Conservation (phyloP, 2,797 vertebrate species). For the Potorous gilbertii region DNA sequence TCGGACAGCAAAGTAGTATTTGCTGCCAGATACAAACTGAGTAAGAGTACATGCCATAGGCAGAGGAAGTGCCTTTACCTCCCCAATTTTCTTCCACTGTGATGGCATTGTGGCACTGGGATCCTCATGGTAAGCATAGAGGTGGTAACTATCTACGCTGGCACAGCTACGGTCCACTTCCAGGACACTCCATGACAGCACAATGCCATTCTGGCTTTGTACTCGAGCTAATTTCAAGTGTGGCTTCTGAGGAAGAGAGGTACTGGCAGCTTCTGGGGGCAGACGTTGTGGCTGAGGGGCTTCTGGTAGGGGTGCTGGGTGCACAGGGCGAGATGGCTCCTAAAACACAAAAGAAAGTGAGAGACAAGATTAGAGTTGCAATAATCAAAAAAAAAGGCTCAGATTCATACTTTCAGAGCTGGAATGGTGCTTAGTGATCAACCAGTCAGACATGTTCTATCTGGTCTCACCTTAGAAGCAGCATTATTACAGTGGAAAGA, state of each 20-base stretch:
- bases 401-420: conserved; percentile 1
- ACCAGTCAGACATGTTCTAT: background rate
- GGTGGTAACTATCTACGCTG: conserved; percentile 96
- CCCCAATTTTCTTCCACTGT: conserved; percentile 99
- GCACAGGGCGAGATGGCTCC: conserved; percentile 86
- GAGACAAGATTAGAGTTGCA: conserved; percentile 1
- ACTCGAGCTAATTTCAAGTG: conserved; percentile 97
- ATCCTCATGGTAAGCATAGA: conserved; percentile 97
- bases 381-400: conserved; percentile 13
- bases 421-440: background rate
- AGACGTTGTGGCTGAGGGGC: conserved; percentile 89
- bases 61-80: conserved; percentile 96
- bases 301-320: conserved; percentile 88
- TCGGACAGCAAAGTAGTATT: conserved; percentile 98
- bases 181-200: conserved; percentile 96
- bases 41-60: conserved; percentile 99
- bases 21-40: conserved; percentile 98
- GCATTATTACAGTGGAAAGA: background rate
- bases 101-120: conserved; percentile 89
- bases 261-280: conserved; percentile 92
- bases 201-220: conserved; percentile 97
- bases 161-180: conserved; percentile 96
- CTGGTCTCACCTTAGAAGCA: background rate
- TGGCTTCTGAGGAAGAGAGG: conserved; percentile 95
- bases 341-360: conserved; percentile 56